Evolutionary conservation across 92 coral and sea anemone genomes (phyloP), one percentile per base, ranked within the genome.

Genomic region (Pocillopora grandis): DNA sequence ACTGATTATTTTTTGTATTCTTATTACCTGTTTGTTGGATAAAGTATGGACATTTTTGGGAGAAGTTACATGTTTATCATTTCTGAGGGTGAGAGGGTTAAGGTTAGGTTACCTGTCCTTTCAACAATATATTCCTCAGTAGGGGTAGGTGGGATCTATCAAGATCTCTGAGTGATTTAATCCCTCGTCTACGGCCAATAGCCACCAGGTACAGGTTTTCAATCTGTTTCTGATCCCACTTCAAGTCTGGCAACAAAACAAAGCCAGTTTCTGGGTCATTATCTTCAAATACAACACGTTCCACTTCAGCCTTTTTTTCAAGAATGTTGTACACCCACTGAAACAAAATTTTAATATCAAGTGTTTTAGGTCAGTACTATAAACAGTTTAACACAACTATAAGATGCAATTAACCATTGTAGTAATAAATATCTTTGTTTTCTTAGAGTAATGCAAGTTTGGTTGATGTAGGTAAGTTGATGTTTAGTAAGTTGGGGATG

Each of bases 261-360:
- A 96, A 96, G 21, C 99, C 99, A 52, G 89, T 88, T 31, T 87
- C 95, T 21, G 92, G 88, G 62, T 97, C 93, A 60, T 82, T 33
- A 82, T 97, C 99, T 85, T 97, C 99, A 88, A 87, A 97, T 15
- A 94, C 79, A 35, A 97, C 90, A 16, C 99, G 88, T 31, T 97
- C 98, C 68, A 85, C 86, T 76, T 97, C 99, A 3, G 99, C 98
- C 83, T 97, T 89, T 86, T 97, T 94, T 67, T 97, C 97, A 77
- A 97, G 80, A 72, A 97, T 97, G 81, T 97, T 97, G 77, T 92
- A 92, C 70, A 97, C 99, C 99, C 99, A 97, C 99, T 97, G 78
- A 33, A 90, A 79, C 13, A 23, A 49, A 66, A 56, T 76, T 48
- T 27, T 82, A 49, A 37, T 4, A 42, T 4, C 8, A 42, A 3